These are phyloP conservation scores for Nemurella pictetii DNA, from an alignment of 2,888 invertebrate genomes.

Conservation along the genomic window DNA sequence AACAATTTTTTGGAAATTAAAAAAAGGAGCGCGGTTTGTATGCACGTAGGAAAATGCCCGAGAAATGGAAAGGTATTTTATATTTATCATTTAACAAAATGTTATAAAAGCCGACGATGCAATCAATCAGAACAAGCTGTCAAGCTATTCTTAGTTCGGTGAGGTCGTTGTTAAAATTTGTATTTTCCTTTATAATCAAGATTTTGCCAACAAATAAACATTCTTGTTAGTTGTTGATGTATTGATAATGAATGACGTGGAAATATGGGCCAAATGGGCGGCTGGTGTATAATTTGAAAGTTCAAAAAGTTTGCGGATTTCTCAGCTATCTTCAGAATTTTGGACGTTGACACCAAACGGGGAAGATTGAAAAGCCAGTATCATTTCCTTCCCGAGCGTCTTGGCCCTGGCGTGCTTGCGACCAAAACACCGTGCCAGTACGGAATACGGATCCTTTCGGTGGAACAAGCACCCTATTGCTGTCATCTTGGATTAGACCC, in stretches of 20 bases:
- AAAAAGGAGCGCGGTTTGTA: neutral
- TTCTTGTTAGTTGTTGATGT: neutral
- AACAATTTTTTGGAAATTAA: neutral
- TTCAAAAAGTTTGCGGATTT: neutral
- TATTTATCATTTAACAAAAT: conserved; percentile 6
- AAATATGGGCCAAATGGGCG: neutral
- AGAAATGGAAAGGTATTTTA: neutral
- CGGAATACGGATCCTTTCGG: neutral
- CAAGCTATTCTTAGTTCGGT: neutral
- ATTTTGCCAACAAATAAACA: neutral
- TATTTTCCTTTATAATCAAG: neutral
- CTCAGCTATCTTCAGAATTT: neutral
- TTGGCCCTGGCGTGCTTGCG: neutral
- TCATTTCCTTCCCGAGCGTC: neutral
- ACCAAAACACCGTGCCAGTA: too few species aligned
- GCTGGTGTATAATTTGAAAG: neutral
- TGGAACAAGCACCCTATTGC: conserved; percentile 9
- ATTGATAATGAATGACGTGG: neutral
- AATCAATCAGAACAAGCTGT: conserved; percentile 2
- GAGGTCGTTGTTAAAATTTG: neutral
- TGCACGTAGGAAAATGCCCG: neutral
- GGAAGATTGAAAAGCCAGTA: neutral
- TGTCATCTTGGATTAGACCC: conserved; percentile 38
- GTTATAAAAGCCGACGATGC: neutral
- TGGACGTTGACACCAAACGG: neutral